phyloP scores from a whole-genome alignment of 2,797 vertebrate species.

The Pogoniulus pusillus region DNA sequence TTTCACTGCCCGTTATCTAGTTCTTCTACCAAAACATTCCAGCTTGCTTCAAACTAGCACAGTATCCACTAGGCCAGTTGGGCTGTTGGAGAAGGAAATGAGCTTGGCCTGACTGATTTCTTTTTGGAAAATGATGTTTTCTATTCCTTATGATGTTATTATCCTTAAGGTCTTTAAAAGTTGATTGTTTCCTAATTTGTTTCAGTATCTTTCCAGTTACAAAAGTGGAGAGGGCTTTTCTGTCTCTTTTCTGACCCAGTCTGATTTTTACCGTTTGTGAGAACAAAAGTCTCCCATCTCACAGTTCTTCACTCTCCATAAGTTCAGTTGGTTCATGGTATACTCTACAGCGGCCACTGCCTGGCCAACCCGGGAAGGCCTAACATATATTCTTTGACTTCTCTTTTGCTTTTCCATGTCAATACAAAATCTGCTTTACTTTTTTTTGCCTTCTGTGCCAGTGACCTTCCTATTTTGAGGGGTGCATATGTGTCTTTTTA shows the following conservation, averaged over 20 bases:
- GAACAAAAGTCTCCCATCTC: background rate
- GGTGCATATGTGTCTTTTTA: accelerated
- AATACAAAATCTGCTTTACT: background rate
- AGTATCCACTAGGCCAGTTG: constrained; percentile 6
- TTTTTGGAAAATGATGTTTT: constrained; percentile 13
- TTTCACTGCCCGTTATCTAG: no score
- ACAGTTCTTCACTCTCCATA: background rate
- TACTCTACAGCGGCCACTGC: background rate
- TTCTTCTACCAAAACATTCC: no score
- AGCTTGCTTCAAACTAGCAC: no score
- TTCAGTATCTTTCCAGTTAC: background rate
- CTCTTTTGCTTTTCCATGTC: background rate
- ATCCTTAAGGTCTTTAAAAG: constrained; percentile 13
- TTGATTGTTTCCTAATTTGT: constrained; percentile 14
- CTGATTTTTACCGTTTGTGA: background rate
- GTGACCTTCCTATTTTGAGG: background rate
- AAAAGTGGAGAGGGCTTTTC: background rate
- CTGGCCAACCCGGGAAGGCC: background rate
- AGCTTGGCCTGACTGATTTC: background rate
- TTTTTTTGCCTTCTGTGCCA: background rate
- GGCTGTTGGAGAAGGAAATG: background rate
- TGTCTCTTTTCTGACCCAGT: background rate
- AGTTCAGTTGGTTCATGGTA: background rate
- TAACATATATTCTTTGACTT: background rate
- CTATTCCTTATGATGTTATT: background rate